Base-by-base conservation (phyloP, 2,113 vertebrate genomes). In the Grammomys surdaster region DNA sequence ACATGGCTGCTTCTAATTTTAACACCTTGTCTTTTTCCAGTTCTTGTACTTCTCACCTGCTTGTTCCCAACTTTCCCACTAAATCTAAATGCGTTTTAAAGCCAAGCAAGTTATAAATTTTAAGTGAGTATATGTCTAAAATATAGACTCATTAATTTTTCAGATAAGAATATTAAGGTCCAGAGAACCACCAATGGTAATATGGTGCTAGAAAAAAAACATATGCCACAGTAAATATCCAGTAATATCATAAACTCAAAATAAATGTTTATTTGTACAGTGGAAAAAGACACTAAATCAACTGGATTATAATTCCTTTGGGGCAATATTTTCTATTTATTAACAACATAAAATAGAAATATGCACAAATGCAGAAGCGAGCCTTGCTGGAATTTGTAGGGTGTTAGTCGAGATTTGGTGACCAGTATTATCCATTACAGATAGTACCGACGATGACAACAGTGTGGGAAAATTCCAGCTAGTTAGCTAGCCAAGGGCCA, bases 81-180 rank as follows among this genome's bases (percentile, higher is more conserved):
- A 86, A 86, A 60, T 72, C 86, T 72, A 73, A 77, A 40, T 43
- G 12, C 48, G 56, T 84, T 93, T 94, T 70, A 63, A 89, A 96
- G 82, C 26, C 73, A 40, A 91, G 14, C 8, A 90, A 95, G 24
- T 46, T 69, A 91, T 19, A 95, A 58, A 82, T 88, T 94, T 95
- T 70, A 95, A 95, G 63, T 33, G 67, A 92, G 89, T 75, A 77
- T 85, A 90, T 58, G 88, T 65, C 20, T 43, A 94, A 96, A 95
- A 51, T 80, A 91, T 1, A 76, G 76, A 88, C 54, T 75, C 56
- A 73, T 86, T 95, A 78, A 84, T 91, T 94, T 94, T 96, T 94
- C 82, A 96, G 51, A 67, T 86, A 46, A 51, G 48, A 91, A 76
- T 95, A 92, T 86, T 94, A 92, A 81, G 65, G 80, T 76, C 81